phyloP scores from a whole-genome alignment of 2,888 invertebrate genomes.

The Latrodectus elegans region DNA sequence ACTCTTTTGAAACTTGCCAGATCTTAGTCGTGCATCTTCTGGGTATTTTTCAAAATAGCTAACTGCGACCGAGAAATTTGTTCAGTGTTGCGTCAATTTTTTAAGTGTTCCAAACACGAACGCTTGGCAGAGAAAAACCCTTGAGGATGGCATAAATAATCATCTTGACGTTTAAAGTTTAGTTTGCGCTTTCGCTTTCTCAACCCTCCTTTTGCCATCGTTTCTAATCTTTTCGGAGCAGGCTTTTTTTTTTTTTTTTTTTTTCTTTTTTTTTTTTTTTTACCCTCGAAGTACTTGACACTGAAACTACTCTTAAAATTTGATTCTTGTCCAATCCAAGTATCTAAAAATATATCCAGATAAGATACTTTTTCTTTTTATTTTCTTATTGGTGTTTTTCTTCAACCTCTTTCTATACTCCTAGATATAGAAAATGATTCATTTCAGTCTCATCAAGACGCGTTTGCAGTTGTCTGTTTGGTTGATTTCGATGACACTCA shows the following conservation, averaged over 20 bases:
- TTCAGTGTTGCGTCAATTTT: not conserved
- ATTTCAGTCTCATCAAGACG: slow-evolving; percentile 17
- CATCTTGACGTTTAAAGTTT: slow-evolving; percentile 8
- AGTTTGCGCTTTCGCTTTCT: slow-evolving; percentile 5
- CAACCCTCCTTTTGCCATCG: not conserved
- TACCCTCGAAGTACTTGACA: slow-evolving; percentile 41
- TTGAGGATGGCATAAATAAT: slow-evolving; percentile 55
- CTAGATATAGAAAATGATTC: slow-evolving; percentile 31
- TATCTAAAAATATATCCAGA: slow-evolving; percentile 8
- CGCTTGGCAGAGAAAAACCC: slow-evolving; percentile 20
- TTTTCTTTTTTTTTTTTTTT: not conserved
- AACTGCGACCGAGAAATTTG: not conserved
- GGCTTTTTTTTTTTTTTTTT: not conserved
- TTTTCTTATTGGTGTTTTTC: slow-evolving; percentile 9
- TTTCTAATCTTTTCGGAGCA: too few relatives aligned
- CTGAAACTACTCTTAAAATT: slow-evolving; percentile 37
- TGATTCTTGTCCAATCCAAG: slow-evolving; percentile 23
- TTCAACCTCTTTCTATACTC: not conserved
- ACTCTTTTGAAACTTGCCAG: too few relatives aligned
- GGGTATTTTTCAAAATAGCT: not conserved
- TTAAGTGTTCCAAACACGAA: slow-evolving; percentile 20
- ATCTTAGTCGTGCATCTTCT: too few relatives aligned
- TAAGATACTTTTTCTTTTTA: not conserved
- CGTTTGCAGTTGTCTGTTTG: slow-evolving; percentile 8
- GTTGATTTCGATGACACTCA: slow-evolving; percentile 33